Evolutionary conservation across 1,140 invertebrate genomes (phyloP).

Genomic region (Platyura marginata): DNA sequence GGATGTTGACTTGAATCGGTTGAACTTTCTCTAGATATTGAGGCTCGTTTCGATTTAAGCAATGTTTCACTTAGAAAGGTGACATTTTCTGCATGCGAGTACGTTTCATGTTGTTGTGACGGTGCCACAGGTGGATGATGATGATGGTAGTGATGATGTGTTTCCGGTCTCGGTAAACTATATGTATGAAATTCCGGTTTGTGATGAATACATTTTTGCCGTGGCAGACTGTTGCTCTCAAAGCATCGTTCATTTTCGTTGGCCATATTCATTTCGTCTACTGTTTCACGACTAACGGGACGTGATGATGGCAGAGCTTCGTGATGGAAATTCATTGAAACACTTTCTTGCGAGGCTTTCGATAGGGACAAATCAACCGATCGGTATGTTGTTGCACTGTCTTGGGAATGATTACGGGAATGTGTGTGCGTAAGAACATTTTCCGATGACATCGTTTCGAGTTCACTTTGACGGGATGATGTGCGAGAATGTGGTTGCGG

Average conservation of each 20-base stretch:
- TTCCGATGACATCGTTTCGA: neutral
- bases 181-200: constrained; percentile 17
- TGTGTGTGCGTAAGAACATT: neutral
- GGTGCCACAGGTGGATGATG: neutral
- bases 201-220: constrained; percentile 15
- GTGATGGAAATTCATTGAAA: neutral
- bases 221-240: constrained; percentile 20
- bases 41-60: neutral
- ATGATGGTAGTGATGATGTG: constrained; percentile 7
- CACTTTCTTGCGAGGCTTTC: constrained; percentile 1
- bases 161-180: constrained; percentile 13
- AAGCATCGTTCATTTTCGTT: constrained; percentile 7
- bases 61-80: constrained; percentile 7
- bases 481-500: neutral
- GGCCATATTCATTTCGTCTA: neutral
- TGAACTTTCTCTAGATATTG: constrained; percentile 2
- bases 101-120: neutral
- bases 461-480: constrained; percentile 3
- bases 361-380: constrained; percentile 1
- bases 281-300: neutral
- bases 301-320: neutral
- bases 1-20: constrained; percentile 1
- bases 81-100: constrained; percentile 6
- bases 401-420: constrained; percentile 4
- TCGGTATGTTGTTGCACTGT: constrained; percentile 1